Evolutionary conservation across 2,113 vertebrate species (phyloP).

Genomic region (Octodon degus): DNA sequence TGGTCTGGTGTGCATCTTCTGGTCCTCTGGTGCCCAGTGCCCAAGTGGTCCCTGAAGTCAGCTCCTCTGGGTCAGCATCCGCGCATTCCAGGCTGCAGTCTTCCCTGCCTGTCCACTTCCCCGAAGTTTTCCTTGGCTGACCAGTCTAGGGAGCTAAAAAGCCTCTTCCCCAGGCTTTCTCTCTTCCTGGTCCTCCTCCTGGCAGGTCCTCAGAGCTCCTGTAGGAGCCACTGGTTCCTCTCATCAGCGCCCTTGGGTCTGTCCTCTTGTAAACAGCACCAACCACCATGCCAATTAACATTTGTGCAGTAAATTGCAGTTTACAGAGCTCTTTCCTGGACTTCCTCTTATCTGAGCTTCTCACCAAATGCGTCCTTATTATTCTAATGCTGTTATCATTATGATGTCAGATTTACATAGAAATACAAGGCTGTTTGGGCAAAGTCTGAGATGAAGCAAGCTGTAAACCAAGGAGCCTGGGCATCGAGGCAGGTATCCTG

Average conservation of each 20-base stretch:
- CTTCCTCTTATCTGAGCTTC: neutral
- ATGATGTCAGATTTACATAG: neutral
- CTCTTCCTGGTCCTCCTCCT: neutral
- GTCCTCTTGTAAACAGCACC: conserved; percentile 47
- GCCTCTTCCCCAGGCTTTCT: neutral
- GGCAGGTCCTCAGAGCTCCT: neutral
- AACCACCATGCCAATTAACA: neutral
- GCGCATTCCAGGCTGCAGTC: neutral
- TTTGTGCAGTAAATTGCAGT: conserved; percentile 2
- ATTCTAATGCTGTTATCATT: neutral
- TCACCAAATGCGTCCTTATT: neutral
- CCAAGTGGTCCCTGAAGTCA: neutral
- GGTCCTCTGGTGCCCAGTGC: too few relatives aligned
- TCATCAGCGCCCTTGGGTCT: neutral
- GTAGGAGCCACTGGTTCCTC: neutral
- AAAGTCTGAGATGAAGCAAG: neutral
- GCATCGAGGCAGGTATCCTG: neutral
- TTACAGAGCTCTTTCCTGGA: neutral
- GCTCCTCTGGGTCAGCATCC: neutral
- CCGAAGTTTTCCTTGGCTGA: neutral
- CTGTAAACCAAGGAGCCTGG: neutral
- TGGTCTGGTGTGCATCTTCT: rapidly evolving
- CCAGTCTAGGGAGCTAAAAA: neutral
- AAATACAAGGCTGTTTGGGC: neutral
- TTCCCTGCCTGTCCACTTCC: neutral